Conservation (phyloP, 53 echinoderm and acorn worm species). For the Pentamera pediparva region DNA sequence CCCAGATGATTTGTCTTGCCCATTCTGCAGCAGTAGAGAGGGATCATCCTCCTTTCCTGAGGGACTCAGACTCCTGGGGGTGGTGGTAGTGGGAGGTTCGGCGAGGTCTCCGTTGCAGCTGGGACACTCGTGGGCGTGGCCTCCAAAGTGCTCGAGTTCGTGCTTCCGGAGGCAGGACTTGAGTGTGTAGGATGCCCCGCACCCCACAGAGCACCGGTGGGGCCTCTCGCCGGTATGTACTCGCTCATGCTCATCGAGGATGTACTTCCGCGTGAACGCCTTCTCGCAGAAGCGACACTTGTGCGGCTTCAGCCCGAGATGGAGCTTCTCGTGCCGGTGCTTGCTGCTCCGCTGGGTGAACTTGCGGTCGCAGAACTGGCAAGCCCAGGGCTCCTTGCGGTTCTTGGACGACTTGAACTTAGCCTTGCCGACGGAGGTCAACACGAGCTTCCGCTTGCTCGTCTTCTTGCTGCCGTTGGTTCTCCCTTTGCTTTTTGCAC, state of each 20-base stretch:
- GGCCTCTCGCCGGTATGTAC: slow-evolving; percentile 35
- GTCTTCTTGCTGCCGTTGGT: too few relatives aligned
- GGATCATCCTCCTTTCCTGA: neutral
- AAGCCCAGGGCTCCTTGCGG: slow-evolving; percentile 23
- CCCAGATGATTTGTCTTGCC: too few relatives aligned
- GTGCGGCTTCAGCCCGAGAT: slow-evolving; percentile 29
- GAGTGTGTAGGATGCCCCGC: slow-evolving; percentile 5
- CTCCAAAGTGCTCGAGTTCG: slow-evolving; percentile 14
- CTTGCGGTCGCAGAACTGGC: slow-evolving; percentile 21
- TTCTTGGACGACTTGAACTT: slow-evolving; percentile 15
- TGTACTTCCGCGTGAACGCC: slow-evolving; percentile 35
- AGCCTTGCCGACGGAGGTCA: neutral
- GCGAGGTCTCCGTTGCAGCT: slow-evolving; percentile 23
- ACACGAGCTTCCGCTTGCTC: neutral
- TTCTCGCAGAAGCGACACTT: slow-evolving; percentile 25
- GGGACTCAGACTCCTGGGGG: neutral
- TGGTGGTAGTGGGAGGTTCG: neutral
- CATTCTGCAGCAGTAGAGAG: too few relatives aligned
- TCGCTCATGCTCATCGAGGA: slow-evolving; percentile 29
- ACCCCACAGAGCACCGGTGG: slow-evolving; percentile 15
- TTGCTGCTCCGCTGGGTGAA: slow-evolving; percentile 32
- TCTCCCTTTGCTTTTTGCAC: too few relatives aligned
- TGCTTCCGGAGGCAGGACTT: slow-evolving; percentile 21
- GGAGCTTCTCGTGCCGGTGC: slow-evolving; percentile 27
- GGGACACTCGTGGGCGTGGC: slow-evolving; percentile 1